Base-by-base conservation (phyloP, 2,888 invertebrate genomes). In the Melanostoma scalare region DNA sequence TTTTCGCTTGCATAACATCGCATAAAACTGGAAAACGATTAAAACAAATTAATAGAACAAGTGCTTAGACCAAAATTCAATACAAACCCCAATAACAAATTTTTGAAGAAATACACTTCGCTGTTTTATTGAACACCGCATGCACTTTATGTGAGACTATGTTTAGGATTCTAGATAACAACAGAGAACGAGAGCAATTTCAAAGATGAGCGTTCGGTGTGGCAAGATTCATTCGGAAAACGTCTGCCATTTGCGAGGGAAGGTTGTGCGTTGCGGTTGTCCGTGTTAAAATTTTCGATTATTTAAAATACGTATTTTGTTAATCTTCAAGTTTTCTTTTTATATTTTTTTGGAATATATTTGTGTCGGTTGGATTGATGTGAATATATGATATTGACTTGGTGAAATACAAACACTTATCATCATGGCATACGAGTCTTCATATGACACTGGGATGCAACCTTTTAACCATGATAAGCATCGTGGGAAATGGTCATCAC, bases 401-500 rank as follows among this genome's bases (percentile, higher is more conserved):
- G 20, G 20, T 20, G 20, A 20, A 20, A 20, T 20, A 20, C 1
- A 20, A 20, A 20, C 20, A 1, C 20, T 20, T 20, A 20, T 20
- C 20, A 44, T 9, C 3, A 63, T 63, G 63, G 63, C 50, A 3
- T 63, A 63, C 38, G 63, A 63, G 40, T 50, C 63, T 0, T 63
- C 63, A 50, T 90, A 90, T 33, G 90, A 89, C 74, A 88, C 86
- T 36, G 90, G 91, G 3, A 86, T 86, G 3, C 86, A 82, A 58
- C 90, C 90, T 33, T 90, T 89, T 74, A 85, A 85, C n/a, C 91
- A 90, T n/a, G 90, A 91, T 63, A 67, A 82, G 5, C 77, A 85
- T 4, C 90, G 93, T 50, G 96, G 95, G 55, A 93, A 94, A 86
- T 96, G 96, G 96, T 94, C 93, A 52, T 94, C 92, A 78, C 95